These are phyloP conservation scores for Schizothorax lantsangensis DNA, from an alignment of 2,797 vertebrate species.

Conservation along the genomic window DNA sequence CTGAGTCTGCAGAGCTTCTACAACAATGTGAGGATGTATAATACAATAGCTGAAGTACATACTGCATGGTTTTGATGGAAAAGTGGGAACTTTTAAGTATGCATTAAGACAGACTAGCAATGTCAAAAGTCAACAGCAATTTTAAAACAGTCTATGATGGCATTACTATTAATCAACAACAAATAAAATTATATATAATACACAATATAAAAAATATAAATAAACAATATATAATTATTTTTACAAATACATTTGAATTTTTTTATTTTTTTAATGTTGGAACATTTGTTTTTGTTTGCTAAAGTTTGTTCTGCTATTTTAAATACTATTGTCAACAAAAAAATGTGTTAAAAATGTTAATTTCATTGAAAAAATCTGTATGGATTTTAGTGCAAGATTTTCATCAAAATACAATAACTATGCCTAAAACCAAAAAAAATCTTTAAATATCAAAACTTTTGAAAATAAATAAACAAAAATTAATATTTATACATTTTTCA, in stretches of 20 bases:
- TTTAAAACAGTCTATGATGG: background rate
- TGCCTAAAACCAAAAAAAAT: background rate
- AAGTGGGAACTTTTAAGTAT: background rate
- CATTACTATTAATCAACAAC: background rate
- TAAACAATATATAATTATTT: too few relatives aligned
- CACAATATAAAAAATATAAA: too few relatives aligned
- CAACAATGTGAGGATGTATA: background rate
- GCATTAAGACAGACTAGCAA: background rate
- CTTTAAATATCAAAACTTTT: background rate
- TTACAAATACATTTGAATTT: too few relatives aligned
- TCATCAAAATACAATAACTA: background rate
- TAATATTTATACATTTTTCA: background rate
- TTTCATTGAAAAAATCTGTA: background rate
- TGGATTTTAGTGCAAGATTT: background rate
- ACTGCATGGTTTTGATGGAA: background rate
- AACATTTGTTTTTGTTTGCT: too few relatives aligned
- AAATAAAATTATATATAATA: background rate
- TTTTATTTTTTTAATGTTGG: too few relatives aligned
- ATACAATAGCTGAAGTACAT: background rate
- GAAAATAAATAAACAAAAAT: background rate
- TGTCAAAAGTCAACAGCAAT: background rate
- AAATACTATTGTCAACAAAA: background rate
- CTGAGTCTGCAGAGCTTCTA: background rate
- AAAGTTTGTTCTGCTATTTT: too few relatives aligned
- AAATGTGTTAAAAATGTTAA: background rate